Conservation (phyloP, 2,888 invertebrate genomes). For the Fissipunctia ypsillon region DNA sequence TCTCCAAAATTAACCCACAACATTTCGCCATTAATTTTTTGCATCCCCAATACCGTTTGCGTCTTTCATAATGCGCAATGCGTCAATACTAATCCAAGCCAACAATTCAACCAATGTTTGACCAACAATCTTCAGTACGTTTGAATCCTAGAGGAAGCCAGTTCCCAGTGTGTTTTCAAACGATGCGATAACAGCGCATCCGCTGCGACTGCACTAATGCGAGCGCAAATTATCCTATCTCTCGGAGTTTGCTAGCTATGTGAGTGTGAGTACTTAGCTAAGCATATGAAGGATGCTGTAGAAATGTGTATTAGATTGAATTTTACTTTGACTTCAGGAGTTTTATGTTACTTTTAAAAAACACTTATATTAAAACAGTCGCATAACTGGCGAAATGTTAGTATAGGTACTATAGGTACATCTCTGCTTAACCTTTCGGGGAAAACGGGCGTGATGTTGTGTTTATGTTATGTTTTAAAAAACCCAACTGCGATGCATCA, state of each 20-base stretch:
- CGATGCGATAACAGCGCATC: constrained; percentile 56
- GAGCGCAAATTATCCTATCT: constrained; percentile 58
- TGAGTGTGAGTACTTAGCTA: constrained; percentile 2
- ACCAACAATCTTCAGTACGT: constrained; percentile 22
- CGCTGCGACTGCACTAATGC: constrained; percentile 54
- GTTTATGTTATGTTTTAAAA: too few relatives aligned
- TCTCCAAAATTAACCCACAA: not conserved
- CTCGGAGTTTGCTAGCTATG: constrained; percentile 40
- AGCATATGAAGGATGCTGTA: constrained; percentile 4
- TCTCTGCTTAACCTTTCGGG: too few relatives aligned
- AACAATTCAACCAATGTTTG: constrained; percentile 26
- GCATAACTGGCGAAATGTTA: too few relatives aligned
- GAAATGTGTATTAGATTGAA: not conserved
- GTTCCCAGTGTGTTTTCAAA: constrained; percentile 44
- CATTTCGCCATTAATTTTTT: not conserved
- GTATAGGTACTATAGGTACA: too few relatives aligned
- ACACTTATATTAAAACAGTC: too few relatives aligned
- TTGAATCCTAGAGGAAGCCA: constrained; percentile 24
- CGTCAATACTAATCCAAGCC: constrained; percentile 6
- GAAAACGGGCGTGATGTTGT: too few relatives aligned
- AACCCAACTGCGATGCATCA: too few relatives aligned
- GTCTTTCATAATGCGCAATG: constrained; percentile 11
- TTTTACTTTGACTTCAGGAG: not conserved
- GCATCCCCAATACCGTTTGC: not conserved
- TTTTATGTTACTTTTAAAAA: not conserved